Percentiles rank a stretch among this genome's conserved stretches.
phyloP scores from a whole-genome alignment of 2,797 vertebrate species.

The Margarornis squamiger region DNA sequence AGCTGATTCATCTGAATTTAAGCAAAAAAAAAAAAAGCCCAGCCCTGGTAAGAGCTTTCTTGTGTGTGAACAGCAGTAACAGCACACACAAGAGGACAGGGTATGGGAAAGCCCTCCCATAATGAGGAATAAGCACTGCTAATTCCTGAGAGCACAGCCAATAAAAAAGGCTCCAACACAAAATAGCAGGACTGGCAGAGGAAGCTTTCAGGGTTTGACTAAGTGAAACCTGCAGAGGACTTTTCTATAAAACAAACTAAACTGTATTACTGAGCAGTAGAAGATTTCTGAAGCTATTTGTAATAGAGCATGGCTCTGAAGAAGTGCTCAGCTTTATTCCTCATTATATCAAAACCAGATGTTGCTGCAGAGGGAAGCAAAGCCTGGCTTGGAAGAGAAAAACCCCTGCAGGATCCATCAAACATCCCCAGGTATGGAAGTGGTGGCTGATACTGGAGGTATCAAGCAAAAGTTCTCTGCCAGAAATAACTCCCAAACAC shows the following conservation, averaged over 20 bases:
- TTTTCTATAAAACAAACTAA: background rate
- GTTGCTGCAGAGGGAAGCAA: background rate
- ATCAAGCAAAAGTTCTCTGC: background rate
- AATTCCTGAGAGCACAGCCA: conserved; percentile 15
- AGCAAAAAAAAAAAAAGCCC: background rate
- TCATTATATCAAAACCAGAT: conserved; percentile 8
- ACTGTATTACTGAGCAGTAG: background rate
- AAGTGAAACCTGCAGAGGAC: background rate
- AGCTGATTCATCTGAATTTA: background rate
- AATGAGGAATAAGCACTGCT: background rate
- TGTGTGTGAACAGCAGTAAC: background rate
- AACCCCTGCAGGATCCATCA: background rate
- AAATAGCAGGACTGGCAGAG: background rate
- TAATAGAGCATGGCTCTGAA: background rate
- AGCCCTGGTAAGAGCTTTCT: background rate
- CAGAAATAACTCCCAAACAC: conserved; percentile 18
- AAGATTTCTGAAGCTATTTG: conserved; percentile 6
- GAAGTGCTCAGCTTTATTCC: background rate
- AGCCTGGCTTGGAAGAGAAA: background rate
- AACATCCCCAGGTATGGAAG: background rate
- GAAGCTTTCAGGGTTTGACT: background rate
- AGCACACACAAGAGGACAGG: background rate
- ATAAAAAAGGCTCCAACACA: background rate
- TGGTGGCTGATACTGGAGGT: background rate
- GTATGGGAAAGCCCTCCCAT: background rate